Evolutionary conservation across 1,140 invertebrate species (phyloP), one percentile per base, ranked within the genome.

Genomic region (Pygmarrhopalites habei): DNA sequence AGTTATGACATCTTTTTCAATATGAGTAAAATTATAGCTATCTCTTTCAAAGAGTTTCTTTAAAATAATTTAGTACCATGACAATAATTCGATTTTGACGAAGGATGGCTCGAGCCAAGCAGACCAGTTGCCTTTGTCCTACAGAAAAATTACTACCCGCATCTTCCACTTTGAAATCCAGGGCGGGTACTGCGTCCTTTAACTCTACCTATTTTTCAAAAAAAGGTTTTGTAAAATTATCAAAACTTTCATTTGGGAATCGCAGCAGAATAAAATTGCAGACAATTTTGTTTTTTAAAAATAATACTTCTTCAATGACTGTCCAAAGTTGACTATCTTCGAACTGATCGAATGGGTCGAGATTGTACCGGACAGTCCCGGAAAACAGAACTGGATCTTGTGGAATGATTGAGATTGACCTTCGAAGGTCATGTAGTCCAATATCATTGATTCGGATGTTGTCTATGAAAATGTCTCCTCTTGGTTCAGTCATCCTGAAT

Each of bases 311-410:
- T 47, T 75, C 70, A 35, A 77, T 23, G 84, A 74, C 46, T 85
- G 7, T 39, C 35, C 35, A 39, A 7, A n/a, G 55, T 26, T 32
- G n/a, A 7, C 81, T 79, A 73, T 95, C 91, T 0, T 81, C 78
- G 74, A 84, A 88, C 69, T 86, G 81, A 51, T 87, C 82, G 68
- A 91, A 91, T 1, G 90, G 90, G 77, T 93, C 89, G 10, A 92
- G 76, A 77, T 92, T 92, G 72, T 84, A 84, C 3, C 90, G 78
- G 76, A 93, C 82, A 26, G 83, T 86, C 44, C 88, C 89, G 2
- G 77, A 1, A 87, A 89, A 94, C 0, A 93, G 66, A 89, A n/a
- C n/a, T n/a, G n/a, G n/a, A n/a, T n/a, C n/a, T n/a, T n/a, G n/a
- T n/a, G n/a, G n/a, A n/a, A n/a, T 81, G 60, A 89, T 87, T 0